Evolutionary conservation across 2,113 vertebrate genomes (phyloP), one percentile per base, ranked within the genome.

Genomic region (Lophius piscatorius): DNA sequence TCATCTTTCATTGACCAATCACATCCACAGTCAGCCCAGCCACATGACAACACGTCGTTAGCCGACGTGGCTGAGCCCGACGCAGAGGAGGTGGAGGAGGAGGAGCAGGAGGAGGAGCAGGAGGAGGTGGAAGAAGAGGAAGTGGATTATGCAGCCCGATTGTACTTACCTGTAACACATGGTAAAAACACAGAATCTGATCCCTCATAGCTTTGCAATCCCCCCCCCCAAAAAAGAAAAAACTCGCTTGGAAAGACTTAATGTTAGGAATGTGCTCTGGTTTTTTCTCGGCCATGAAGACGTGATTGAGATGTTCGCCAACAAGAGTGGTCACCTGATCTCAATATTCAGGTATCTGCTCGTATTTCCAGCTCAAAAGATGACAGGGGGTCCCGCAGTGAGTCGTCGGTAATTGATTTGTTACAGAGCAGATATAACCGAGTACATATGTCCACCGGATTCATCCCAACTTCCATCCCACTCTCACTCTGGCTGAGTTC

Each of bases 1-100:
- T 74, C 86, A 84, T 78, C 83, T 80, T 80, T 82, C 85, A 82
- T 75, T 85, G 85, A 86, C 78, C 87, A 84, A 68, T 87, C 84
- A 74, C 85, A 81, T 77, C 77, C 70, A 34, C 81, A 78, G 20
- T 78, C 81, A 70, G 48, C 62, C 58, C 46, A 22, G 80, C 83
- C 63, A 8, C 77, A 83, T 79, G 77, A 80, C 79, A 80, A 80
- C 68, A 65, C 16, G 42, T 70, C 78, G 70, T 78, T 87, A 85
- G 75, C 64, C 31, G 23, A 79, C 63, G 23, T 41, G 20, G 41
- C 62, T 51, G 69, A 82, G 68, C 74, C 64, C 36, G 71, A 82
- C 40, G 71, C 78, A 70, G 74, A 82, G 29, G 76, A 80, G 34
- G 80, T 74, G 51, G 82, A 75, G 41, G 72, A 77, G 55, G 68